Percentiles rank a stretch among this genome's conserved stretches.
These are phyloP conservation scores for Plecturocebus donacophilus DNA, from an alignment of 2,113 vertebrate species.

Conservation along the genomic window DNA sequence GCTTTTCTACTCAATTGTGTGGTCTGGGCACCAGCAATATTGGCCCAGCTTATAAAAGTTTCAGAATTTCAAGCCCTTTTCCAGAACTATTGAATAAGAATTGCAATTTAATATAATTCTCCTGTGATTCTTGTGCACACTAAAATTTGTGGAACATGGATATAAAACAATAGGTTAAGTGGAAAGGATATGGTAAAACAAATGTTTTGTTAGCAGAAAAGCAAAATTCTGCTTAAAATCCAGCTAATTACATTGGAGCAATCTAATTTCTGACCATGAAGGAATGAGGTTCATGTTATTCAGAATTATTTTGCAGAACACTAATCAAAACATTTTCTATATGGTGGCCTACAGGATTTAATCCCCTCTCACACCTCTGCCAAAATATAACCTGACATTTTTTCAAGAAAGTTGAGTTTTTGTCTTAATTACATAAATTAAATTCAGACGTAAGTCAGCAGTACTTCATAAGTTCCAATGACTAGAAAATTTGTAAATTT, in stretches of 20 bases:
- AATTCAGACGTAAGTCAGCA: neutral
- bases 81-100: neutral
- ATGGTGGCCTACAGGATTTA: neutral
- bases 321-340: neutral
- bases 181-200: neutral
- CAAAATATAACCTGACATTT: neutral
- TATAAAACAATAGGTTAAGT: neutral
- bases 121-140: neutral
- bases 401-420: neutral
- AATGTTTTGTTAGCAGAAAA: neutral
- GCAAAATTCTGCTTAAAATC: neutral
- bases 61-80: neutral
- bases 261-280: constrained; percentile 33
- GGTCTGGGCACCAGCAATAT: neutral
- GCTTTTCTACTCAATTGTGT: neutral
- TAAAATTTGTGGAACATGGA: neutral
- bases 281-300: neutral
- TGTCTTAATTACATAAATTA: constrained; percentile 1
- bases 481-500: constrained; percentile 1
- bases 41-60: neutral
- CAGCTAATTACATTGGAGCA: neutral
- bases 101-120: neutral
- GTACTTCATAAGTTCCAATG: neutral
- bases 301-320: constrained; percentile 11
- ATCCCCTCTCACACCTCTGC: neutral